Base-by-base conservation (phyloP, 2,888 invertebrate species). In the Eupelmus urozonus region DNA sequence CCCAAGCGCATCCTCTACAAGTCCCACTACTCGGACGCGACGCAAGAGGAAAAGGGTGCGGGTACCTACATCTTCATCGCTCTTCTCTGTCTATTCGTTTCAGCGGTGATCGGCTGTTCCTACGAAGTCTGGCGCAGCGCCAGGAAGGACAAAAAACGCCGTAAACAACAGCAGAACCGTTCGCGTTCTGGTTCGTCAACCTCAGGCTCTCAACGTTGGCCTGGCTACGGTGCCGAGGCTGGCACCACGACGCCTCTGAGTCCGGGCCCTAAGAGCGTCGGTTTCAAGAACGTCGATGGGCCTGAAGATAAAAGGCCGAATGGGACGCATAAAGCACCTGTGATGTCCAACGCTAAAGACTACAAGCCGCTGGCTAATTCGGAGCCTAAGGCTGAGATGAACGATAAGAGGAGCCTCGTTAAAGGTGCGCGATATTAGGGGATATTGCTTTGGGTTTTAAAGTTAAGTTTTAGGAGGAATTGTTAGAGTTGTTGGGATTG, bases 21-120 rank as follows among this genome's bases (percentile, higher is more conserved):
- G 84, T 94, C 95, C 0, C 91, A 93, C 45, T 94, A 95, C 87
- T 93, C 94, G 45, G 93, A 94, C 82, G 93, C 93, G 16, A 94
- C 95, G 18, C 92, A 94, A 49, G 94, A 95, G 87, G 96, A 96
- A 88, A 95, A 96, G 85, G 94, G 94, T 75, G 94, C 94, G 1
- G 92, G 91, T 0, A 94, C 95, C 90, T 94, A 96, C 83, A 92
- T 96, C 77, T 96, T 97, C 85, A 94, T 96, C 81, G 93, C 94
- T 1, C 91, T 96, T 59, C 94, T 95, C 49, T 93, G 94, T 51
- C 91, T 96, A 79, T 95, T 96, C 87, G 91, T 95, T 55, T 90
- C 94, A 20, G 94, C 93, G 85, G 92, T 93, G 13, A 88, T 94
- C 76, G 93, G 93, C 79, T 93, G 94, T 81, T 90, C 92, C 66